A percentile compares a stretch with the other conserved stretches of the same genome.
phyloP scores from a whole-genome alignment of 2,797 vertebrate genomes.

The Fringilla coelebs region DNA sequence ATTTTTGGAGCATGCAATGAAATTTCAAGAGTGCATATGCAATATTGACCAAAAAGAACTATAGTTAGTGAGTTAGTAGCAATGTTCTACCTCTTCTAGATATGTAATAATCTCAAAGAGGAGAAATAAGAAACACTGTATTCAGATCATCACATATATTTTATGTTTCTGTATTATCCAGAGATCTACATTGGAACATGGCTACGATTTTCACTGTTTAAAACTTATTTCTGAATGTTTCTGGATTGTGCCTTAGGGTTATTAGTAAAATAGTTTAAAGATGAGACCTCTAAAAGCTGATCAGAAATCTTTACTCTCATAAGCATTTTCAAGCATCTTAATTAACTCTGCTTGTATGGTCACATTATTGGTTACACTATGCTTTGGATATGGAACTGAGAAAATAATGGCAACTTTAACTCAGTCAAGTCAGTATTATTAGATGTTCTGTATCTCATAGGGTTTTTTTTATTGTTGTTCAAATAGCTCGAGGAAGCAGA shows the following conservation, averaged over 20 bases:
- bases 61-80: not conserved
- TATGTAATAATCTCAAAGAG: not conserved
- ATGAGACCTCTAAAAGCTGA: not conserved
- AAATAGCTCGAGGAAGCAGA: constrained; percentile 86
- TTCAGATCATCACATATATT: not conserved
- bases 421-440: not conserved
- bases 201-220: not conserved
- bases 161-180: not conserved
- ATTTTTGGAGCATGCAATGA: not conserved
- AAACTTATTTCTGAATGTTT: not conserved
- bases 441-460: not conserved
- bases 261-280: not conserved
- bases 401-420: not conserved
- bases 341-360: not conserved
- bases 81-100: not conserved
- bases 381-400: not conserved
- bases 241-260: not conserved
- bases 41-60: not conserved
- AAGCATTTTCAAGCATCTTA: not conserved
- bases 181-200: not conserved
- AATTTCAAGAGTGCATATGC: not conserved
- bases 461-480: not conserved
- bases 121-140: not conserved
- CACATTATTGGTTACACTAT: not conserved
- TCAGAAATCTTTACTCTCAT: not conserved